A percentile compares a stretch with the other conserved stretches of the same genome.
phyloP scores from a whole-genome alignment of 2,888 invertebrate genomes.

The Caenorhabditis becei region DNA sequence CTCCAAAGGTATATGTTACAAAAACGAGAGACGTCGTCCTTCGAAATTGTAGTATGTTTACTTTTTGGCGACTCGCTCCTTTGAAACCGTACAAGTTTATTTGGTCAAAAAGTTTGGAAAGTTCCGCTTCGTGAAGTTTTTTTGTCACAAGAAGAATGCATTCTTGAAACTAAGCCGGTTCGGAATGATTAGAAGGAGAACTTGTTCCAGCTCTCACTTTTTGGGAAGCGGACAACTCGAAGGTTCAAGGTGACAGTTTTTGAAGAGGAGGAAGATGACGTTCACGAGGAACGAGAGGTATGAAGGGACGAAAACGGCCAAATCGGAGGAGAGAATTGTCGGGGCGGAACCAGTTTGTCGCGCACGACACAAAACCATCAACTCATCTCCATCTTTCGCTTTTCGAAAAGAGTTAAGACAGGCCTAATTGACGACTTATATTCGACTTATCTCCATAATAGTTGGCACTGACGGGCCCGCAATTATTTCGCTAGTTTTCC shows the following conservation, averaged over 20 bases:
- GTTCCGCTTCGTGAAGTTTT: slow-evolving; percentile 41
- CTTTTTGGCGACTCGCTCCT: slow-evolving; percentile 17
- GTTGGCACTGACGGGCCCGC: neutral
- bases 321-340: slow-evolving; percentile 4
- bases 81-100: slow-evolving; percentile 35
- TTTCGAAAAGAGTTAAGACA: slow-evolving; percentile 14
- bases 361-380: slow-evolving; percentile 38
- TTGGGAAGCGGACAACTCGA: neutral
- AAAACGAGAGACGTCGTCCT: slow-evolving; percentile 23
- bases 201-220: slow-evolving; percentile 1
- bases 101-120: slow-evolving; percentile 30
- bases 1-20: slow-evolving; percentile 3
- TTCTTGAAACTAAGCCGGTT: slow-evolving; percentile 27
- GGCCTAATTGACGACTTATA: slow-evolving; percentile 42
- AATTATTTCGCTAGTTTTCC: slow-evolving; percentile 3
- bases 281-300: slow-evolving; percentile 26
- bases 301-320: slow-evolving; percentile 21
- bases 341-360: slow-evolving; percentile 38
- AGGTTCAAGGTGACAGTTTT: neutral
- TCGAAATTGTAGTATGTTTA: slow-evolving; percentile 33
- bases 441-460: slow-evolving; percentile 21
- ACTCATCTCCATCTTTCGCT: slow-evolving; percentile 39
- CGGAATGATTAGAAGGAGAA: neutral
- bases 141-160: neutral
- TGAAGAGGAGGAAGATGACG: slow-evolving; percentile 7